Evolutionary conservation across 2,113 vertebrate genomes (phyloP).

Genomic region (Gavialis gangeticus): DNA sequence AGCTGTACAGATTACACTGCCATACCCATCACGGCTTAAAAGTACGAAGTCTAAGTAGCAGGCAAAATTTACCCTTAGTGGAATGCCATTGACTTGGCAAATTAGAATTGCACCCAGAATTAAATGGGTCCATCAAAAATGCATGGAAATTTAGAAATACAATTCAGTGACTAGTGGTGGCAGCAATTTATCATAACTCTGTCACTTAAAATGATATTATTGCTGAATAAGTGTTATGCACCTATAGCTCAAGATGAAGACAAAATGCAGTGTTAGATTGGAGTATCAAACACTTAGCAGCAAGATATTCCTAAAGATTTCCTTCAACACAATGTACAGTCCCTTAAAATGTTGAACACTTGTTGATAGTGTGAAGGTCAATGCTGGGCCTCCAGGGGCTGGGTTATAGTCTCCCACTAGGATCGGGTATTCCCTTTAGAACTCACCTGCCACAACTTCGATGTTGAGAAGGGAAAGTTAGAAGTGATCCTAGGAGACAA

Average conservation of each 20-base stretch:
- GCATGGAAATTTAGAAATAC: slow-evolving; percentile 71
- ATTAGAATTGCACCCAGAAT: slow-evolving; percentile 58
- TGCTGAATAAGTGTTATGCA: slow-evolving; percentile 58
- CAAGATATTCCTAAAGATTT: background rate
- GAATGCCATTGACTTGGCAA: slow-evolving; percentile 50
- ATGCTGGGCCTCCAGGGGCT: no score
- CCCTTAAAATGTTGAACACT: background rate
- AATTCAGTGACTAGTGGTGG: slow-evolving; percentile 37
- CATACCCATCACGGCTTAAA: slow-evolving; percentile 71
- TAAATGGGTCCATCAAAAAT: slow-evolving; percentile 71
- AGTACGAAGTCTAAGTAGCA: slow-evolving; percentile 69
- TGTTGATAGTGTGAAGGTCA: no score
- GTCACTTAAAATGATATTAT: slow-evolving; percentile 67
- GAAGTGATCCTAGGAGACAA: no score
- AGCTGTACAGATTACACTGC: slow-evolving; percentile 74
- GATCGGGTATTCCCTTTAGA: no score
- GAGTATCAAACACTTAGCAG: background rate
- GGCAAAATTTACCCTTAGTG: slow-evolving; percentile 68
- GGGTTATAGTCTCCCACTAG: no score
- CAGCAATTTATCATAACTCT: slow-evolving; percentile 54
- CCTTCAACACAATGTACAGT: background rate
- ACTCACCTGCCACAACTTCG: no score
- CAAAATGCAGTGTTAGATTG: background rate
- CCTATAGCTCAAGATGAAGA: background rate
- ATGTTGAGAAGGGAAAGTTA: no score